phyloP scores from a whole-genome alignment of 1,140 invertebrate genomes.

The Micrasema minimum region DNA sequence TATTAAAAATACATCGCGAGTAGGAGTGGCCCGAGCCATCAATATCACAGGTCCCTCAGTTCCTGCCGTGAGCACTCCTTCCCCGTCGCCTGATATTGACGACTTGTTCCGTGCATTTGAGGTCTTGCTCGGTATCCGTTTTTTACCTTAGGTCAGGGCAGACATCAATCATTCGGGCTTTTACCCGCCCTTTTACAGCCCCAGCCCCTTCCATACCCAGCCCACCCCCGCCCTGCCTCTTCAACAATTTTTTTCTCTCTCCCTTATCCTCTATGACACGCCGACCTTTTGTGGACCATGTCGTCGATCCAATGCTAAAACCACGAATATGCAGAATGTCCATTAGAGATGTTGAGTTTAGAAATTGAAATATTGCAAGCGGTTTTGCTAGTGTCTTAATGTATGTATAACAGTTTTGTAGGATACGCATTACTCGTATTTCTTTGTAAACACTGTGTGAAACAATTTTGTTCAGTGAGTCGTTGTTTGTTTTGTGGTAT shows the following conservation, averaged over 20 bases:
- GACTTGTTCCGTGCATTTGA: slow-evolving; percentile 31
- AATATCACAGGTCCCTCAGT: not conserved
- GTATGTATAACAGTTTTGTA: no score
- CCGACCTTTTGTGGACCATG: no score
- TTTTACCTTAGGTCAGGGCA: slow-evolving; percentile 30
- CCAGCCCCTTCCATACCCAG: not conserved
- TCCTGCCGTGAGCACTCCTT: not conserved
- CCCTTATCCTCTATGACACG: not conserved
- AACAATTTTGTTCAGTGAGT: no score
- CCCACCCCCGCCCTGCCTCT: not conserved
- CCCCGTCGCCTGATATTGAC: slow-evolving; percentile 21
- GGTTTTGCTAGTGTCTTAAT: no score
- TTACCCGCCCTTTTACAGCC: slow-evolving; percentile 2
- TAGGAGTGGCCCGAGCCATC: slow-evolving; percentile 11
- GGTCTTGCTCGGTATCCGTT: slow-evolving; percentile 22
- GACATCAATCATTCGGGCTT: slow-evolving; percentile 35
- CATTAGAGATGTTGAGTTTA: no score
- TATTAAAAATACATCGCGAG: slow-evolving; percentile 5
- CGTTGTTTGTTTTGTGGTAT: no score
- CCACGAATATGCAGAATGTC: no score
- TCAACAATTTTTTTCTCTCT: not conserved
- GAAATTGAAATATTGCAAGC: no score
- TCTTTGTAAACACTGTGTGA: no score
- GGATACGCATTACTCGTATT: no score
- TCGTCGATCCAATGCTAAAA: no score